phyloP scores from a whole-genome alignment of 2,797 vertebrate genomes.

The Staurois parvus region DNA sequence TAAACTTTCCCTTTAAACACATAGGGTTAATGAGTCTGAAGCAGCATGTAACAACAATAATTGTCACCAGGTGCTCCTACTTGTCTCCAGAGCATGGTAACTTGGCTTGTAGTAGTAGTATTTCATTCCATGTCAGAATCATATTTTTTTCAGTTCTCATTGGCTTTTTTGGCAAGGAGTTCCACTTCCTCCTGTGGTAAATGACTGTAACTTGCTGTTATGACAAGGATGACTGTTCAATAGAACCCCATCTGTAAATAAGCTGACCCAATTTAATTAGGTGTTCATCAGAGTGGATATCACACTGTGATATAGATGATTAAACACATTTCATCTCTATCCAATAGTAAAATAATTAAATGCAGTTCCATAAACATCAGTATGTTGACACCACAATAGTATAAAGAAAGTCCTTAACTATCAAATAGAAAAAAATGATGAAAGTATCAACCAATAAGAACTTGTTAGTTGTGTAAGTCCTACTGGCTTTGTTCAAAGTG shows the following conservation, averaged over 20 bases:
- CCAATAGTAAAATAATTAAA: too few relatives aligned
- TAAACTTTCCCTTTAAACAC: neutral
- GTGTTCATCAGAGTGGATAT: neutral
- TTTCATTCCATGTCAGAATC: neutral
- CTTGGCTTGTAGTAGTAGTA: neutral
- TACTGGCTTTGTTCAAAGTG: too few relatives aligned
- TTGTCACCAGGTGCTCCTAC: conserved; percentile 22
- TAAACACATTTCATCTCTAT: neutral
- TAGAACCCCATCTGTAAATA: conserved; percentile 27
- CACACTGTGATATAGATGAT: neutral
- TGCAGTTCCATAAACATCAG: too few relatives aligned
- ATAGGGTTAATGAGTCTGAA: neutral
- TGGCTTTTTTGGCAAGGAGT: conserved; percentile 25
- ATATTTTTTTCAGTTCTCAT: neutral
- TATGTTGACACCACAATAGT: too few relatives aligned
- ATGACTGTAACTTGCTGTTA: neutral
- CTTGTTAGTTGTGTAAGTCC: too few relatives aligned
- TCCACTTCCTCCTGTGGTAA: conserved; percentile 6
- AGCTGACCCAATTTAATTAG: conserved; percentile 27
- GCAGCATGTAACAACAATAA: neutral
- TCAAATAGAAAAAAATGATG: neutral
- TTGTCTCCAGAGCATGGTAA: neutral
- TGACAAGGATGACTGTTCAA: conserved; percentile 9
- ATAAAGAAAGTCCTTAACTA: too few relatives aligned
- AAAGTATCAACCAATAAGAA: neutral